Conservation (phyloP, 1,140 invertebrate genomes). For the Tigriopus japonicus region DNA sequence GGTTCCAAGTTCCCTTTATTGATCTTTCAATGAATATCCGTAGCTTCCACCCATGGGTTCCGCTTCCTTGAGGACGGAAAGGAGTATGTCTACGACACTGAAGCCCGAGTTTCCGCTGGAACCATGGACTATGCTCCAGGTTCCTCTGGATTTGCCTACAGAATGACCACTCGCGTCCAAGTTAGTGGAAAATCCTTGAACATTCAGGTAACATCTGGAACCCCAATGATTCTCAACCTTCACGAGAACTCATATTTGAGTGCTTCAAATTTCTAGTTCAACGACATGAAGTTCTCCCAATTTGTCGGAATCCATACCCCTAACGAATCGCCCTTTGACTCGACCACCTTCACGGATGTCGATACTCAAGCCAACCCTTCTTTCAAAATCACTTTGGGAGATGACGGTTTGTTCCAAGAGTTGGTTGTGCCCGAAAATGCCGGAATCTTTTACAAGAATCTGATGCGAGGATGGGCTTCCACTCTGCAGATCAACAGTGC, state of each 20-base stretch:
- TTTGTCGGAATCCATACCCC: background rate
- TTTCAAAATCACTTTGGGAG: background rate
- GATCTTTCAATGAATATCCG: background rate
- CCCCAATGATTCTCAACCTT: too few relatives aligned
- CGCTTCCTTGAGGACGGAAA: conserved; percentile 2
- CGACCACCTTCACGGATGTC: background rate
- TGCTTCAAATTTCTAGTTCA: background rate
- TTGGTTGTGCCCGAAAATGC: background rate
- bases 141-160: conserved; percentile 1
- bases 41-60: background rate
- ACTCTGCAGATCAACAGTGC: conserved; percentile 1
- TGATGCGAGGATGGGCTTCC: conserved; percentile 5
- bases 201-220: conserved; percentile 2
- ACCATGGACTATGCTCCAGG: conserved; percentile 9
- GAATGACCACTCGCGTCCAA: background rate
- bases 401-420: background rate
- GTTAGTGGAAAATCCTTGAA: conserved; percentile 7
- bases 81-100: background rate
- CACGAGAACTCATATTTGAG: too few relatives aligned
- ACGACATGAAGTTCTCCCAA: background rate
- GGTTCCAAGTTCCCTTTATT: too few relatives aligned
- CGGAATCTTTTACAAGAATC: background rate
- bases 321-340: background rate
- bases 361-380: background rate
- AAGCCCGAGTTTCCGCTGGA: background rate